Percentiles rank a stretch among this genome's conserved stretches.
phyloP scores from a whole-genome alignment of 2,113 vertebrate genomes.

The Abramis brama region DNA sequence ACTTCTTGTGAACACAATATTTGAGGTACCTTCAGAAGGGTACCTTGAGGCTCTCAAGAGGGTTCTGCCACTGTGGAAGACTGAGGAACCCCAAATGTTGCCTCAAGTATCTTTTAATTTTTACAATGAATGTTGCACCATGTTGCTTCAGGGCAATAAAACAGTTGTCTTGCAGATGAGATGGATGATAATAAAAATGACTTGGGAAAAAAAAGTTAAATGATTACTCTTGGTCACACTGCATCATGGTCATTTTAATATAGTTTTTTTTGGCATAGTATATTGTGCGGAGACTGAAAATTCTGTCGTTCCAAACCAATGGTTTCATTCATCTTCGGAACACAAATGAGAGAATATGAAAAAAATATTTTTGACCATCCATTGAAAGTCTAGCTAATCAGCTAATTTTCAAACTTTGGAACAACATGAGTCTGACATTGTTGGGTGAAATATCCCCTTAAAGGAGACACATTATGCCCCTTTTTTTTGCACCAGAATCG shows the following conservation, averaged over 20 bases:
- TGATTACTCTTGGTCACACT: background rate
- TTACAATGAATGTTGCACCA: conserved; percentile 8
- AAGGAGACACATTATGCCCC: too few species aligned
- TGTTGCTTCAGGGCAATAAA: background rate
- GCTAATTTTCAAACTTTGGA: background rate
- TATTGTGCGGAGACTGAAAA: background rate
- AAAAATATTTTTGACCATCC: background rate
- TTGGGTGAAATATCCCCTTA: background rate
- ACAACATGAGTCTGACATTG: background rate
- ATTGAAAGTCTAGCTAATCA: background rate
- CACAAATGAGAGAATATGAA: background rate
- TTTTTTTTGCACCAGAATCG: too few species aligned
- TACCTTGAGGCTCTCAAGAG: background rate
- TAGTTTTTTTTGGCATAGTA: background rate
- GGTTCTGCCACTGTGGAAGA: background rate
- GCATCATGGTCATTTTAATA: background rate
- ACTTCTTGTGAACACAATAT: background rate
- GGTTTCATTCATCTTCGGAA: background rate
- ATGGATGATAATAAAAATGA: background rate
- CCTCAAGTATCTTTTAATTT: background rate
- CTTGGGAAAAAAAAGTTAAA: background rate
- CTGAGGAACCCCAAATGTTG: background rate
- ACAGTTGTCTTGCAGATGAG: background rate
- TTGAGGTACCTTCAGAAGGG: conserved; percentile 1
- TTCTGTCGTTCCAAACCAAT: background rate